Evolutionary conservation across 2,888 invertebrate genomes (phyloP).

Genomic region (Scaptomyza cyrtandrae): DNA sequence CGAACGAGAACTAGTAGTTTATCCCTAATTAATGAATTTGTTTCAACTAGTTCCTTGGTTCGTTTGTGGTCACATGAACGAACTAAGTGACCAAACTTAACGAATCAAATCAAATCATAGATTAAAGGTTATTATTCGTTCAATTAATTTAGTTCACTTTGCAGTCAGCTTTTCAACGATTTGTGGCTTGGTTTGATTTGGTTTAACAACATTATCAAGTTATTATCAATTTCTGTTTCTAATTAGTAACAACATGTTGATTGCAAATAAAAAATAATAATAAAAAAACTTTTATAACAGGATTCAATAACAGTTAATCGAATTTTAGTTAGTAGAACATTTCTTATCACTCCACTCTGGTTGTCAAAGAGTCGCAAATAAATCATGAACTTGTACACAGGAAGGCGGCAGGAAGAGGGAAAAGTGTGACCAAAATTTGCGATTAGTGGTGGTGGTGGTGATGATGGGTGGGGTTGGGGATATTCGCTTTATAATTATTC

Average conservation of each 20-base stretch:
- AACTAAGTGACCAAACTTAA: no score
- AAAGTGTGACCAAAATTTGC: not conserved
- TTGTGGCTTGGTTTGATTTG: not conserved
- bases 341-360: not conserved
- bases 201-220: not conserved
- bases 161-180: not conserved
- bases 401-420: no score
- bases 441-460: no score
- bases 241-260: not conserved
- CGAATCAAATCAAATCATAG: no score
- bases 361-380: not conserved
- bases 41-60: no score
- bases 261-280: not conserved
- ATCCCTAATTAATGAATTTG: no score
- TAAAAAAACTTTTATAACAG: not conserved
- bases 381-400: no score
- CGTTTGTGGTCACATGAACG: no score
- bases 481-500: no score
- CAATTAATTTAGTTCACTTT: not conserved
- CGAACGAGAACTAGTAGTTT: no score
- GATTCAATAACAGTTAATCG: not conserved
- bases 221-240: not conserved
- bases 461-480: no score
- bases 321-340: not conserved
- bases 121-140: no score